Evolutionary conservation across 23 tunicate species (phyloP).

Genomic region (Oikopleura dioica): DNA sequence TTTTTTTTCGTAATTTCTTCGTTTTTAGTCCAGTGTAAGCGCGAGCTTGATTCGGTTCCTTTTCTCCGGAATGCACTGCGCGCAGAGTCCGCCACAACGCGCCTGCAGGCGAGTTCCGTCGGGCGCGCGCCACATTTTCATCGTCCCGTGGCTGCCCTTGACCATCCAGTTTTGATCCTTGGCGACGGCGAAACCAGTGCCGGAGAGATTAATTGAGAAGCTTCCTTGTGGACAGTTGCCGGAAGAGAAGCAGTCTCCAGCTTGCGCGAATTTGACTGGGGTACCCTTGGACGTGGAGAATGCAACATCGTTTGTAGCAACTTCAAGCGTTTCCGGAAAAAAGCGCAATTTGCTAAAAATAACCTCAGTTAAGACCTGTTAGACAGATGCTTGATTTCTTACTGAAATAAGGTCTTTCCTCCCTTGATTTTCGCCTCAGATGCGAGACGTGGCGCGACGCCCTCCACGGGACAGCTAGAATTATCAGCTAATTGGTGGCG

Average conservation of each 20-base stretch:
- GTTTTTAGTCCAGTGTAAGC: too few relatives aligned
- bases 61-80: neutral
- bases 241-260: neutral
- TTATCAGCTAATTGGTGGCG: neutral
- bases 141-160: neutral
- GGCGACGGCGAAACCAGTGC: neutral
- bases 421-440: conserved; percentile 1
- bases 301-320: neutral
- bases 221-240: conserved; percentile 5
- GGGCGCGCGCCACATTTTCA: neutral
- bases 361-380: too few relatives aligned
- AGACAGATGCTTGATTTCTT: neutral
- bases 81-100: neutral
- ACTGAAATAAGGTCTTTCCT: neutral
- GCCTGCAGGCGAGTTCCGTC: neutral
- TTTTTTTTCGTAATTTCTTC: neutral
- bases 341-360: neutral
- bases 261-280: neutral
- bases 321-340: neutral
- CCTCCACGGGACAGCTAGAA: neutral
- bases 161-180: neutral
- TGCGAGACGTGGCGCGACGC: neutral
- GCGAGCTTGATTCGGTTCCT: too few relatives aligned
- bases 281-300: neutral
- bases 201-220: neutral